These are phyloP conservation scores for Athrips mouffetella DNA, from an alignment of 2,888 invertebrate genomes.

Conservation along the genomic window DNA sequence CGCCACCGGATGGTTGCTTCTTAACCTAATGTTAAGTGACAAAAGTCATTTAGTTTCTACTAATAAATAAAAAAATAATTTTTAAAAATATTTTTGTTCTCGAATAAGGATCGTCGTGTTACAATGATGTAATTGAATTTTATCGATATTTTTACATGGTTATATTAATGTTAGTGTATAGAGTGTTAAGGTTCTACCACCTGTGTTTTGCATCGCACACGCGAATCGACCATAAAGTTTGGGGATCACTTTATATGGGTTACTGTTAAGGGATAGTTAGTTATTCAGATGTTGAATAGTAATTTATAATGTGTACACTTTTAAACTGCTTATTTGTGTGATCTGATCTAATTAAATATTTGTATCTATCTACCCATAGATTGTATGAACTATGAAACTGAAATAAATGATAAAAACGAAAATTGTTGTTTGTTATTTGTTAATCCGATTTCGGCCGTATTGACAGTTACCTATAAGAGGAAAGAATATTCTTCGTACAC, in stretches of 20 bases:
- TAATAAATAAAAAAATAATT: conserved; percentile 56
- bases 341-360: conserved; percentile 71
- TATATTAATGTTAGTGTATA: conserved; percentile 48
- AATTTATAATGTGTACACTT: conserved; percentile 71
- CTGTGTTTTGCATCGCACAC: conserved; percentile 47
- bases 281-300: conserved; percentile 71
- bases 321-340: conserved; percentile 72
- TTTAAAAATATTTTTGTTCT: conserved; percentile 69
- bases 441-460: no score
- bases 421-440: conserved; percentile 55
- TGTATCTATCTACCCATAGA: conserved; percentile 72
- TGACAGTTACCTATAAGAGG: no score
- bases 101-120: conserved; percentile 63
- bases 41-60: conserved; percentile 63
- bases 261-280: conserved; percentile 71
- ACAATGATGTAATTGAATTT: conserved; percentile 65
- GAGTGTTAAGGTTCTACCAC: conserved; percentile 51
- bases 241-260: conserved; percentile 72
- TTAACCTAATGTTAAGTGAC: conserved; percentile 64
- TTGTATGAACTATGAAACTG: conserved; percentile 71
- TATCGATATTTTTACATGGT: conserved; percentile 66
- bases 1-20: conserved; percentile 51
- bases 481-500: neutral
- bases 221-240: conserved; percentile 54
- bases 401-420: conserved; percentile 71